Evolutionary conservation across 2,888 invertebrate species (phyloP).

Genomic region (Lissonota sp.): DNA sequence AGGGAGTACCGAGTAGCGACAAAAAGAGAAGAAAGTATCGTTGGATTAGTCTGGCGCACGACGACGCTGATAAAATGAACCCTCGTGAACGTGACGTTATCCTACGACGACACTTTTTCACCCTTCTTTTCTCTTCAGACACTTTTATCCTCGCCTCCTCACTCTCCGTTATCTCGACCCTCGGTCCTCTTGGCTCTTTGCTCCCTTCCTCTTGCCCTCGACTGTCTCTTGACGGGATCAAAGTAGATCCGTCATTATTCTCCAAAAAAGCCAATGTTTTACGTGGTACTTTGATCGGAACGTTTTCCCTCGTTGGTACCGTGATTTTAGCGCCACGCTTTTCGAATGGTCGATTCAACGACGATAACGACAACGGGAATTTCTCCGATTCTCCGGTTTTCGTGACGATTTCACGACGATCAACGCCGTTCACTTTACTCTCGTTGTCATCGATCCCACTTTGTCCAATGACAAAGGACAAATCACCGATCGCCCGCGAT

Average conservation of each 20-base stretch:
- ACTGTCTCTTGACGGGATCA: constrained; percentile 1
- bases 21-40: constrained; percentile 28
- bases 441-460: constrained; percentile 1
- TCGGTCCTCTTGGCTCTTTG: neutral
- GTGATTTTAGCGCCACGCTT: no score
- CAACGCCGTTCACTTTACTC: constrained; percentile 49
- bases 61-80: constrained; percentile 2
- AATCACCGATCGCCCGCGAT: constrained; percentile 55
- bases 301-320: no score
- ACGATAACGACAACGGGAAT: constrained; percentile 27
- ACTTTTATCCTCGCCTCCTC: neutral
- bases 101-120: neutral
- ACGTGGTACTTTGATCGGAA: no score
- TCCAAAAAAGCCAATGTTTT: neutral
- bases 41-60: constrained; percentile 34
- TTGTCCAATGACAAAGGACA: constrained; percentile 32
- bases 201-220: neutral
- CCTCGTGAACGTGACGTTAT: constrained; percentile 29
- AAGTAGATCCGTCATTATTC: neutral
- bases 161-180: neutral
- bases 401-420: constrained; percentile 36
- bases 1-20: constrained; percentile 26
- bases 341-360: constrained; percentile 22
- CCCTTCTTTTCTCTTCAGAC: neutral
- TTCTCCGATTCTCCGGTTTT: neutral